A percentile compares a stretch with the other conserved stretches of the same genome.
phyloP scores from a whole-genome alignment of 2,797 vertebrate species.

The Megaceryle alcyon region DNA sequence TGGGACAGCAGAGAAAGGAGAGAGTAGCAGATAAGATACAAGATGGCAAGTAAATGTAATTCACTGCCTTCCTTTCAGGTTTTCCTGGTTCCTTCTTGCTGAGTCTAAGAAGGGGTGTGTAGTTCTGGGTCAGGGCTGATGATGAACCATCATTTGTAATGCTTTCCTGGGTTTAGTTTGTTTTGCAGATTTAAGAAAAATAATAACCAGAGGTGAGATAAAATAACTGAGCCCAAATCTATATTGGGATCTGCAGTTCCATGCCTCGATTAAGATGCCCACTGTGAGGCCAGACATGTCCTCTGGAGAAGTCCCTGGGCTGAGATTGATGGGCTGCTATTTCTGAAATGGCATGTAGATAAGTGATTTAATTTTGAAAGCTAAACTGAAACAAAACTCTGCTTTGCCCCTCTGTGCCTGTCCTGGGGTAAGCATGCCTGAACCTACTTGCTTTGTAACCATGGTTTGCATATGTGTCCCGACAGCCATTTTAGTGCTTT shows the following conservation, averaged over 20 bases:
- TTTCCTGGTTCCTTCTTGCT: background rate
- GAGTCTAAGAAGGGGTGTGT: background rate
- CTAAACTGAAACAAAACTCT: background rate
- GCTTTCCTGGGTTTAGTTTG: background rate
- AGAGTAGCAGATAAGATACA: background rate
- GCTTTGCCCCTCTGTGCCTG: background rate
- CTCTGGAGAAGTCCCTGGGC: background rate
- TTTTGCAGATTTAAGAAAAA: background rate
- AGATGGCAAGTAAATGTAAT: background rate
- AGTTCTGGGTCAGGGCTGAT: background rate
- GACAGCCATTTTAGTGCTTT: background rate
- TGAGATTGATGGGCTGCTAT: background rate
- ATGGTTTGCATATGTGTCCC: background rate
- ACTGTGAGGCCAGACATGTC: background rate
- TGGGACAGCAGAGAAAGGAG: background rate
- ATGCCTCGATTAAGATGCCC: accelerated
- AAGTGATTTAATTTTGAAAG: background rate
- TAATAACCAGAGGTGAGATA: background rate
- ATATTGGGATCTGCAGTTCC: background rate
- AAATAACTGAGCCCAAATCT: background rate
- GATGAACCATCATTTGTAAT: background rate
- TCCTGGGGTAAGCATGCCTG: background rate
- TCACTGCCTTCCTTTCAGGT: background rate
- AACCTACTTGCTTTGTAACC: background rate
- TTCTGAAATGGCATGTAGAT: background rate